A percentile compares a stretch with the other conserved stretches of the same genome.
phyloP scores from a whole-genome alignment of 2,888 invertebrate species.

The Chesias legatella region DNA sequence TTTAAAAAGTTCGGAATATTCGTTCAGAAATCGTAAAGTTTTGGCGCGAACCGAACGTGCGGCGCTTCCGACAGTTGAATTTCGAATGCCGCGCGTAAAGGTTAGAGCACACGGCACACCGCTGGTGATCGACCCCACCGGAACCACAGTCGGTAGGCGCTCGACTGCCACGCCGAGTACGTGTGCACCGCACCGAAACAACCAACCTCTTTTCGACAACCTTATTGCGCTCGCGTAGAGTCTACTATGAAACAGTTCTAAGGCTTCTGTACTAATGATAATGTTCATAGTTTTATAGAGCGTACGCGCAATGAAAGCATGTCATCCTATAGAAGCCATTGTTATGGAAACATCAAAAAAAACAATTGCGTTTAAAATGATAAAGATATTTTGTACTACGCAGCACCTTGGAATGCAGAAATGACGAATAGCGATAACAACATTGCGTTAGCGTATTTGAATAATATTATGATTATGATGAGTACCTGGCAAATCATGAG shows the following conservation, averaged over 20 bases:
- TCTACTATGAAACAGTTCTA: conserved; percentile 23
- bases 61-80: conserved; percentile 48
- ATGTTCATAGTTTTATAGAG: conserved; percentile 68
- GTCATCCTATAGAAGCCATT: conserved; percentile 57
- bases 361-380: conserved; percentile 49
- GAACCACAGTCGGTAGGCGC: conserved; percentile 77
- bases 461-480: not conserved
- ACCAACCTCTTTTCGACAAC: conserved; percentile 23
- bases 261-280: conserved; percentile 48
- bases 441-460: conserved; percentile 8
- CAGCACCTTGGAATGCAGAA: conserved; percentile 41
- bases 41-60: conserved; percentile 57
- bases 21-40: conserved; percentile 29
- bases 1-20: conserved; percentile 17
- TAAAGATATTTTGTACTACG: conserved; percentile 52
- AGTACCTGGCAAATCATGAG: too few relatives aligned
- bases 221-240: conserved; percentile 32
- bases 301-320: conserved; percentile 70
- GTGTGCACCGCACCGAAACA: conserved; percentile 76
- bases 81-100: conserved; percentile 58
- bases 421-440: conserved; percentile 14
- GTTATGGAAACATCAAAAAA: conserved; percentile 58
- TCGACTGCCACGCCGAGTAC: conserved; percentile 70
- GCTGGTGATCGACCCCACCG: conserved; percentile 79
- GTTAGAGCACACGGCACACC: conserved; percentile 57